Percentiles rank a stretch among this genome's conserved stretches.
Conservation (phyloP, 2,113 vertebrate genomes). For the Glaucidium brasilianum region DNA sequence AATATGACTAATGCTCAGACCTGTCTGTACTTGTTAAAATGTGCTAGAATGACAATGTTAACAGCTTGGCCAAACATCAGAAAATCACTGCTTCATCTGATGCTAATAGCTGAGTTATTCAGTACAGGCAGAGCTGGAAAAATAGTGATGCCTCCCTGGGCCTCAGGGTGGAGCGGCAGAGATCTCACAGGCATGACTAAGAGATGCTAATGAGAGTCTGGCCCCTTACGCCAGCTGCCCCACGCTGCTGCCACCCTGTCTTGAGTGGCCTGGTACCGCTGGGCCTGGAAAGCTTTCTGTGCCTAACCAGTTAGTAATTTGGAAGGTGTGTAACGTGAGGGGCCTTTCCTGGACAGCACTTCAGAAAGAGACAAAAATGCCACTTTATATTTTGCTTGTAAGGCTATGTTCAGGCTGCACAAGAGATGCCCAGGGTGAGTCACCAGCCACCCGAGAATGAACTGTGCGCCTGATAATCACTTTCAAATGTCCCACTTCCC, state of each 20-base stretch:
- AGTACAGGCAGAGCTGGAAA: background rate
- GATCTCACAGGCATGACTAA: accelerated
- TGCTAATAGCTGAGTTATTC: background rate
- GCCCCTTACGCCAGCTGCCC: background rate
- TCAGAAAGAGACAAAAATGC: background rate
- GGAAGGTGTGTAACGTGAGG: background rate
- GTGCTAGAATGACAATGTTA: conserved; percentile 8
- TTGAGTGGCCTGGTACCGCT: background rate
- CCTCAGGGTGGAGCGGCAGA: background rate
- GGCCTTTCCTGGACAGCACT: background rate
- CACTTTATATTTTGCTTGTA: background rate
- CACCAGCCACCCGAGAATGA: background rate
- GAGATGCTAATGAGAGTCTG: background rate
- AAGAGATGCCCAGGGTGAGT: background rate
- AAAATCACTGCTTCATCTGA: conserved; percentile 28
- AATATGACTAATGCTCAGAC: conserved; percentile 3
- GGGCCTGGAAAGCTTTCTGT: background rate
- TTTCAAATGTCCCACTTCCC: background rate
- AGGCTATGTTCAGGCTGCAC: background rate
- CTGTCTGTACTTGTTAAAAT: conserved; percentile 42
- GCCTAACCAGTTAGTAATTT: no score
- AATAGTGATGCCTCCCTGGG: background rate
- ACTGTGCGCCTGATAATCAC: background rate
- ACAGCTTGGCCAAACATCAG: conserved; percentile 43
- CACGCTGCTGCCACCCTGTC: background rate